These are phyloP conservation scores for Ophonus ardosiacus DNA, from an alignment of 2,888 invertebrate genomes.

Conservation along the genomic window DNA sequence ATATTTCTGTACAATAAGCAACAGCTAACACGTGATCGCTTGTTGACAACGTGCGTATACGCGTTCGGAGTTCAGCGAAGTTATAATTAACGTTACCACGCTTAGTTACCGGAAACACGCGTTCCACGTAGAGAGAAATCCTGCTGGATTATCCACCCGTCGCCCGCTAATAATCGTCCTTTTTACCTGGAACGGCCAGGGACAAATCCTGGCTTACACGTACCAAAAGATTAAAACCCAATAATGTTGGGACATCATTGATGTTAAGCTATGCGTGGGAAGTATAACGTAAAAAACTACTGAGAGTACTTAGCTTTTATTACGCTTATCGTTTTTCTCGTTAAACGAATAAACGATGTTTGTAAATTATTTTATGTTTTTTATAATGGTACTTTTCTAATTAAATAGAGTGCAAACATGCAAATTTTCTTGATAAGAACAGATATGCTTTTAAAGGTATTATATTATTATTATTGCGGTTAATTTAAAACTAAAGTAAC, in stretches of 20 bases:
- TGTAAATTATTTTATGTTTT: constrained; percentile 17
- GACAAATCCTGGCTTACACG: constrained; percentile 34
- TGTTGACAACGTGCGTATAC: constrained; percentile 13
- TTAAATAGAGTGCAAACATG: constrained; percentile 42
- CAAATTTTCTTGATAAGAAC: constrained; percentile 22
- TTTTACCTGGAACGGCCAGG: constrained; percentile 39
- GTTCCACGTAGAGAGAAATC: constrained; percentile 52
- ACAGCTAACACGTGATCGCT: constrained; percentile 9
- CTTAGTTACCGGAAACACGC: constrained; percentile 53
- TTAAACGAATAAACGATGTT: neutral
- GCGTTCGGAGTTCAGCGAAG: constrained; percentile 26
- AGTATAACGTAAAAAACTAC: neutral
- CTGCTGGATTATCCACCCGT: constrained; percentile 40
- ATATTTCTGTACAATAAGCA: constrained; percentile 3
- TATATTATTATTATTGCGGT: constrained; percentile 25
- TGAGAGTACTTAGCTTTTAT: constrained; percentile 18
- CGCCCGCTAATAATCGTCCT: constrained; percentile 51
- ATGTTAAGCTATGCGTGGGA: constrained; percentile 13
- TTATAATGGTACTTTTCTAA: constrained; percentile 24
- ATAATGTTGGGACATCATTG: constrained; percentile 46
- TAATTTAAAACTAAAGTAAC: constrained; percentile 2
- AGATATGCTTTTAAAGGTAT: constrained; percentile 22
- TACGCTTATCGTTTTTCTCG: neutral
- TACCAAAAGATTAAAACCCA: constrained; percentile 48
- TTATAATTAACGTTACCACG: constrained; percentile 57